Percentiles rank a stretch among this genome's conserved stretches.
These are phyloP conservation scores for human DNA, from an alignment of 2,113 vertebrate species.

Conservation along the genomic window GRCh38 chr12:28240501-28241000, in stretches of 20 bases:
- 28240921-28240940: neutral
- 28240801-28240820: neutral
- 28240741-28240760: neutral
- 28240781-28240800: neutral
- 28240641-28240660: neutral
- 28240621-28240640: neutral
- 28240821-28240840: neutral
- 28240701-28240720: neutral
- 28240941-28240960: neutral
- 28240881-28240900: neutral
- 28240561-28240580: neutral
- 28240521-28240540: neutral
- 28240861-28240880: neutral
- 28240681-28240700: neutral
- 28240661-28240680: neutral
- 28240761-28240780: neutral
- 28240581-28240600: neutral
- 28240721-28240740: neutral
- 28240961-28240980: neutral
- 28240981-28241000: too few relatives aligned
- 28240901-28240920: neutral
- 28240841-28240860: neutral
- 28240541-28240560: neutral
- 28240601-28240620: neutral
- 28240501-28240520: neutral